Evolutionary conservation across 2,113 vertebrate species (phyloP).

Genomic region (Cyphotilapia sp.): DNA sequence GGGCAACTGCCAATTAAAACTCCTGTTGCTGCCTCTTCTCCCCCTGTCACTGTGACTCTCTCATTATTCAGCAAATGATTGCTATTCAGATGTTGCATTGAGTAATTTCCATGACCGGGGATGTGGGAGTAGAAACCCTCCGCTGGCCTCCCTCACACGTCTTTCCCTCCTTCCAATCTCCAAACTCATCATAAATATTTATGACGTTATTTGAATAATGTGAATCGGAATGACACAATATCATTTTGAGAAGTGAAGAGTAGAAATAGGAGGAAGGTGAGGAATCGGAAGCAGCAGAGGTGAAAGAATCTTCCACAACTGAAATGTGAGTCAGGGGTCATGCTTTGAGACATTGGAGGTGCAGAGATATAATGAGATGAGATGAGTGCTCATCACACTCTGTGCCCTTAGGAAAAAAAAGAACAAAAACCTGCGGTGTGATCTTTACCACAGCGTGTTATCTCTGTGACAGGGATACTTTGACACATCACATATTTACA

Average conservation of each 20-base stretch:
- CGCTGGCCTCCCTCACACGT: slow-evolving; percentile 7
- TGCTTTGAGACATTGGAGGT: background rate
- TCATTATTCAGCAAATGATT: slow-evolving; percentile 42
- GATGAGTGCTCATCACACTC: background rate
- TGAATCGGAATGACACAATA: slow-evolving; percentile 57
- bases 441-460: background rate
- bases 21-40: background rate
- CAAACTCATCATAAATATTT: slow-evolving; percentile 50
- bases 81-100: slow-evolving; percentile 43
- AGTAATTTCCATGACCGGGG: slow-evolving; percentile 50
- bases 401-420: background rate
- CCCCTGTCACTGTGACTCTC: background rate
- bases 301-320: background rate
- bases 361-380: background rate
- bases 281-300: background rate
- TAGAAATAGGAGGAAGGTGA: slow-evolving; percentile 26
- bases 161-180: slow-evolving; percentile 1
- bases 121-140: slow-evolving; percentile 41
- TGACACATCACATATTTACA: background rate
- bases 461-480: background rate
- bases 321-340: background rate
- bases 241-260: slow-evolving; percentile 40
- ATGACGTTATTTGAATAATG: slow-evolving; percentile 61
- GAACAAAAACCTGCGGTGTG: background rate
- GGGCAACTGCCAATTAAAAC: slow-evolving; percentile 13